Base-by-base conservation (phyloP, 2,113 vertebrate species). In the Pteropus alecto region DNA sequence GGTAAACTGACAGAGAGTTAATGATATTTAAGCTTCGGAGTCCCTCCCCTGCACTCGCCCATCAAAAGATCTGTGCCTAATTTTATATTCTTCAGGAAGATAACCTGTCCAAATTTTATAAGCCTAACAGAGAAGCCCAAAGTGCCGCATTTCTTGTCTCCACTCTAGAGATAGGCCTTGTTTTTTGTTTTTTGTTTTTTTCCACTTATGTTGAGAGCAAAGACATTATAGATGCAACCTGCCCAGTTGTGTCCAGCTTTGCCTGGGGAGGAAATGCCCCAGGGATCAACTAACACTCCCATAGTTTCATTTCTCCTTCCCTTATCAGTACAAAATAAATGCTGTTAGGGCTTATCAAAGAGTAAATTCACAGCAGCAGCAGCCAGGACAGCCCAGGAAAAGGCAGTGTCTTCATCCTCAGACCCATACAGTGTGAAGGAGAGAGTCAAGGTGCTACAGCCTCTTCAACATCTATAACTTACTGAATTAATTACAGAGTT, bases 401-500 rank as follows among this genome's bases (percentile, higher is more conserved):
- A 26, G 41, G 73, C 7, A 3, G 6, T 19, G 7, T 24, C 73
- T 22, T 19, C 56, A 61, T 24, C 3, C 2, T 26, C 54, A 63
- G 22, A 43, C 46, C 38, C 76, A 33, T 12, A 18, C 3, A 7
- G 35, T 15, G 9, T 15, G 18, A 28, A 22, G 48, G 78, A 43
- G 58, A 16, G 18, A 18, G 12, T 3, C 2, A 48, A 0, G 0
- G 0, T 22, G 1, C 0, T 0, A 35, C 5, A 28, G 28, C 28
- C 22, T 9, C 21, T 74, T 35, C 0, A 0, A 6, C 77, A 33
- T 7, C 10, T 24, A 0, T 18, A 15, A 0, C 0, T 87, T 43
- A 12, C 51, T 16, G 22, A 73, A 46, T 22, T 76, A 96, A 97
- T 87, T 79, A 76, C 73, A 16, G 38, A 88, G 90, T 11, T 28